Percentiles rank a stretch among this genome's conserved stretches.
These are phyloP conservation scores for Aspidiotus rigidus DNA, from an alignment of 2,888 invertebrate genomes.

Conservation along the genomic window DNA sequence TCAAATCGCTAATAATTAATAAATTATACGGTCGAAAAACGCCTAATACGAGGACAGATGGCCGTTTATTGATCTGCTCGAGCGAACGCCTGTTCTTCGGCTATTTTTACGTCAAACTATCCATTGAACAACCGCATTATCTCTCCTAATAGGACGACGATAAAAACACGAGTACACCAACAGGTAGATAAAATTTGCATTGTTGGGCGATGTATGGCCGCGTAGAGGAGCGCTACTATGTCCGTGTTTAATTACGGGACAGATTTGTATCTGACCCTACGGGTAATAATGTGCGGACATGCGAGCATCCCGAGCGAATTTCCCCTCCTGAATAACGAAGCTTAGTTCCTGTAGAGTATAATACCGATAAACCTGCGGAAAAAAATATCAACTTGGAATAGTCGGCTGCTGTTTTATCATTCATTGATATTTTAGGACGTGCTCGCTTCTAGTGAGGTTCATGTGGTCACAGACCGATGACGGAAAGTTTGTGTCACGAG, in stretches of 20 bases:
- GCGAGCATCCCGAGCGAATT: constrained; percentile 22
- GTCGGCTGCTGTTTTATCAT: constrained; percentile 23
- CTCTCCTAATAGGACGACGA: no score
- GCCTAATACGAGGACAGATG: no score
- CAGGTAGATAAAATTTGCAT: no score
- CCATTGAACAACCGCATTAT: no score
- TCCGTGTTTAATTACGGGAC: constrained; percentile 19
- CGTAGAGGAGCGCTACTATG: no score
- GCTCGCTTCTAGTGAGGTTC: constrained; percentile 8
- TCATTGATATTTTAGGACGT: constrained; percentile 21
- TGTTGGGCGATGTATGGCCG: no score
- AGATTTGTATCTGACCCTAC: constrained; percentile 32
- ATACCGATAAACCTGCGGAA: constrained; percentile 25
- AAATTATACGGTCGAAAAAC: no score
- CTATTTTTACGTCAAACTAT: no score
- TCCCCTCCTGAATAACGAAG: constrained; percentile 30
- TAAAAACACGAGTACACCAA: no score
- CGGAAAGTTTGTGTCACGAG: not conserved
- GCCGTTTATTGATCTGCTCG: no score
- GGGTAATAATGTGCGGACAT: constrained; percentile 22
- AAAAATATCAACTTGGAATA: constrained; percentile 29
- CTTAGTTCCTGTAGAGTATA: constrained; percentile 30
- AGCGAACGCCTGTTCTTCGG: no score
- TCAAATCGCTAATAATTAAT: no score
- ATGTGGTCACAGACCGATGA: constrained; percentile 6